Conservation (phyloP, 2,113 vertebrate species). For the Anoura caudifer region DNA sequence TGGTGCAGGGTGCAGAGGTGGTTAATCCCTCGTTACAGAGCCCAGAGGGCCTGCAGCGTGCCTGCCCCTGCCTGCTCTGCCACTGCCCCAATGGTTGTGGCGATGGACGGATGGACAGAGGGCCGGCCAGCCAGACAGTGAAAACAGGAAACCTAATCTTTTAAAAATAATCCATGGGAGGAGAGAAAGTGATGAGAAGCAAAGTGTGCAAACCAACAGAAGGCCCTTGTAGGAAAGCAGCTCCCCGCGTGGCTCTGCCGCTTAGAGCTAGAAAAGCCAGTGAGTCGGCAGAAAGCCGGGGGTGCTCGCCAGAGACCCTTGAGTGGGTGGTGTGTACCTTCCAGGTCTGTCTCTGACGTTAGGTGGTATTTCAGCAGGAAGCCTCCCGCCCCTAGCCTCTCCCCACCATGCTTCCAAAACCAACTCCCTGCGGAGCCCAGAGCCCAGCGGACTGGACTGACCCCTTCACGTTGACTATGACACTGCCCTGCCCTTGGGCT, state of each 20-base stretch:
- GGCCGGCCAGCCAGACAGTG: background rate
- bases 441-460: background rate
- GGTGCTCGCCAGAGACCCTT: rapidly evolving
- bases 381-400: background rate
- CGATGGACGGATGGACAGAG: background rate
- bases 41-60: background rate
- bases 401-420: background rate
- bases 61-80: background rate
- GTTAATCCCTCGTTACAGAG: background rate
- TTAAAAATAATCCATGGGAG: constrained; percentile 50
- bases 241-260: background rate
- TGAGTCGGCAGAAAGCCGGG: background rate
- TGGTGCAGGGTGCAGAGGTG: background rate
- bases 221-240: background rate
- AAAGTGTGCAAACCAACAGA: background rate
- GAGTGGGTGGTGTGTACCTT: background rate
- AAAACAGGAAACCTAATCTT: constrained; percentile 68
- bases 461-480: background rate
- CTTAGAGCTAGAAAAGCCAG: background rate
- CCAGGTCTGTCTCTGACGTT: background rate
- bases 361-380: background rate
- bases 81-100: background rate
- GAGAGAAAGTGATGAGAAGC: constrained; percentile 33
- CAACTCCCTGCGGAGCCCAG: background rate
- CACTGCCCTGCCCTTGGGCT: background rate